Evolutionary conservation across 2,113 vertebrate genomes (phyloP).

Genomic region (Planiliza haematocheilus): DNA sequence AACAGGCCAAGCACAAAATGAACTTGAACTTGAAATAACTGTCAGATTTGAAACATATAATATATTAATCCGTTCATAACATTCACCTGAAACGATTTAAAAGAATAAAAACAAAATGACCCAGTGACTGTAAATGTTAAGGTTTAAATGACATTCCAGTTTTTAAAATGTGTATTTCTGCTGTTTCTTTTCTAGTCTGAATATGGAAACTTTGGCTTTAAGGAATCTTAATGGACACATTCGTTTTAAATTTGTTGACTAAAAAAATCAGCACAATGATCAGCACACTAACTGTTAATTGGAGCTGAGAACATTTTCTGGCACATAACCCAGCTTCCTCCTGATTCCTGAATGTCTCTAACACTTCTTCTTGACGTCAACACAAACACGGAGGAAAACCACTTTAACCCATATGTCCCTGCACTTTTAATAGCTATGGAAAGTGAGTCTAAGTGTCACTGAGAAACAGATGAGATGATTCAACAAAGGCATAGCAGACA

Average conservation of each 20-base stretch:
- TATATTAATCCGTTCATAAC: background rate
- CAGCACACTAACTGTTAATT: background rate
- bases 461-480: background rate
- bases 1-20: background rate
- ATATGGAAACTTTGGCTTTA: no score
- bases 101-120: no score
- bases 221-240: background rate
- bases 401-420: no score
- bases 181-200: no score
- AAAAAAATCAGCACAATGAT: background rate
- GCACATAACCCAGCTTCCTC: no score
- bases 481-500: background rate
- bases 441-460: slow-evolving; percentile 11
- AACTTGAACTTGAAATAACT: background rate
- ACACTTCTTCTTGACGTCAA: no score
- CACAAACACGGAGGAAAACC: no score
- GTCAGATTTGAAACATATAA: background rate
- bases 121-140: no score
- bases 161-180: no score
- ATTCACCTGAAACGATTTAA: background rate
- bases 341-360: no score
- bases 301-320: no score
- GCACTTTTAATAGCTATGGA: slow-evolving; percentile 6
- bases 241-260: background rate
- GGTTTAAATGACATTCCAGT: no score